Percentiles rank a stretch among this genome's conserved stretches.
Evolutionary conservation across 2,113 vertebrate genomes (phyloP).

Genomic region (Cervus canadensis): DNA sequence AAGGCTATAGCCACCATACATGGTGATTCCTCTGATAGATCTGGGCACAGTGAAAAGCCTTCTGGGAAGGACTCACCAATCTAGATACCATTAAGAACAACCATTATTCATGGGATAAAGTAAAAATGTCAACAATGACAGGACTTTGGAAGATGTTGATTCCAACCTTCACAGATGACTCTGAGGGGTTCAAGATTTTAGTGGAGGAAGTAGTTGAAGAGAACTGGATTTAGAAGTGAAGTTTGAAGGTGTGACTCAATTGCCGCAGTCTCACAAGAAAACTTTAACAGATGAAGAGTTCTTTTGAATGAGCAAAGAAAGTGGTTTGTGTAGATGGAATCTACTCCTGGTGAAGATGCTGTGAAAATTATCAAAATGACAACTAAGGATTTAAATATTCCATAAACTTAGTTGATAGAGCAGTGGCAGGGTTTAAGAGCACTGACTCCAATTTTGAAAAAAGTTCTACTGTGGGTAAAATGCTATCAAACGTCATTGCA

Average conservation of each 20-base stretch:
- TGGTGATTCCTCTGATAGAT: neutral
- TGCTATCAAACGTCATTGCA: neutral
- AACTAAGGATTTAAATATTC: neutral
- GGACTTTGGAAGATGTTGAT: neutral
- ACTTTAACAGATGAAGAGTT: neutral
- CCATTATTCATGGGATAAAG: neutral
- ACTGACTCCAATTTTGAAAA: neutral
- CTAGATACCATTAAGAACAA: neutral
- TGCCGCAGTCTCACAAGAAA: neutral
- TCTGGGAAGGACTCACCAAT: neutral
- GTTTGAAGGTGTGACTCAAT: neutral
- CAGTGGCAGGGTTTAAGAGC: neutral
- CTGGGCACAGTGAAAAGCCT: neutral
- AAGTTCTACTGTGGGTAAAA: neutral
- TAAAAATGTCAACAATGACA: neutral
- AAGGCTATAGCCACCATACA: neutral
- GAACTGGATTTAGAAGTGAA: neutral
- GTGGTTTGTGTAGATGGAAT: neutral
- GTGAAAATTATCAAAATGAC: neutral
- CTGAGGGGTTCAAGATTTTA: neutral
- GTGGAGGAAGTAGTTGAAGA: neutral
- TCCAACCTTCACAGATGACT: neutral
- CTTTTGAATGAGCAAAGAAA: neutral
- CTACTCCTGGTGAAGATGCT: neutral
- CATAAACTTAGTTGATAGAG: neutral